A percentile compares a stretch with the other conserved stretches of the same genome.
These are phyloP conservation scores for Beroe forskalii DNA, from an alignment of 37 sponge, comb jelly and placozoan genomes.

Conservation along the genomic window DNA sequence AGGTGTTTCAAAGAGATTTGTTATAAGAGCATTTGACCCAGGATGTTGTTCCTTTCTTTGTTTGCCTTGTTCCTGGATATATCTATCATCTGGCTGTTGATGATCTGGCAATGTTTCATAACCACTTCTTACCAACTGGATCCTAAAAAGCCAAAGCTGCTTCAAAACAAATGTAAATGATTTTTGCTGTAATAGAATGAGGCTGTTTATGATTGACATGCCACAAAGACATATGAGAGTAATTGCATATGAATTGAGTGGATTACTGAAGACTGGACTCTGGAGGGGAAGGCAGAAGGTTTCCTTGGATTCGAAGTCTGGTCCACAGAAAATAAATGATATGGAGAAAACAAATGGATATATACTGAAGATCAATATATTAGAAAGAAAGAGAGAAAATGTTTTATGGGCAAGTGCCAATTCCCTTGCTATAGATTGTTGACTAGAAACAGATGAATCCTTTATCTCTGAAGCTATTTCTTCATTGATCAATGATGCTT, in stretches of 20 bases:
- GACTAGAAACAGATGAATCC: background rate
- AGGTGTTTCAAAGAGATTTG: background rate
- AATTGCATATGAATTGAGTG: background rate
- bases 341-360: background rate
- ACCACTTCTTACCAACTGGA: too few relatives aligned
- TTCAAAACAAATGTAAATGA: background rate
- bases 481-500: too few relatives aligned
- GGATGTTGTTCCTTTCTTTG: background rate
- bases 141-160: background rate
- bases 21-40: background rate
- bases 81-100: too few relatives aligned
- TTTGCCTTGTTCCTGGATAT: too few relatives aligned
- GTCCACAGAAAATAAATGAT: slow-evolving; percentile 3
- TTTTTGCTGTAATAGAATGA: background rate
- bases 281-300: background rate
- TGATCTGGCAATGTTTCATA: too few relatives aligned
- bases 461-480: background rate
- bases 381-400: background rate
- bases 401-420: background rate
- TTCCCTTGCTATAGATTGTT: background rate
- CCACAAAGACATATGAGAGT: background rate
- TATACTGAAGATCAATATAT: background rate
- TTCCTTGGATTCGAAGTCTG: background rate
- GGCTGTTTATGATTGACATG: slow-evolving; percentile 17
- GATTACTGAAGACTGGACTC: background rate